Conservation (phyloP, 2,888 invertebrate genomes). For the Chalcis sispes region DNA sequence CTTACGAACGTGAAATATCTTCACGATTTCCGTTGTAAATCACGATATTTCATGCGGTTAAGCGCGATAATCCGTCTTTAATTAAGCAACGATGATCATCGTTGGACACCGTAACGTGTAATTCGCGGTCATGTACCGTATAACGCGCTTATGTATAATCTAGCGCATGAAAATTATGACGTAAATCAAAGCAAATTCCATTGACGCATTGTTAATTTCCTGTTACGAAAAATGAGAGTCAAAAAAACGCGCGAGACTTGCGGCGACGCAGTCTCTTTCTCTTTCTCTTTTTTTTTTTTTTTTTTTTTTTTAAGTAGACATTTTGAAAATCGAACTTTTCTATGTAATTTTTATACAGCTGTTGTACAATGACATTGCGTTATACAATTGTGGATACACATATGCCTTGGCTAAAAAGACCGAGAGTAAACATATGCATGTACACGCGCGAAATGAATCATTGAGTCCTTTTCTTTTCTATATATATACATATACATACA, state of each 20-base stretch:
- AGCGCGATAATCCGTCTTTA: slow-evolving; percentile 25
- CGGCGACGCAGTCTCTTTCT: background rate
- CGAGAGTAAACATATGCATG: too few relatives aligned
- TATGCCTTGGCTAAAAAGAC: too few relatives aligned
- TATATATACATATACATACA: too few relatives aligned
- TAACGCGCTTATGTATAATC: background rate
- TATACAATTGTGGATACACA: too few relatives aligned
- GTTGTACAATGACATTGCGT: too few relatives aligned
- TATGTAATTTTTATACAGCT: too few relatives aligned
- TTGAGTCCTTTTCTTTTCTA: slow-evolving; percentile 1
- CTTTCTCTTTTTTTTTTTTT: background rate
- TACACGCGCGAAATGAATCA: background rate
- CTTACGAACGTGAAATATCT: too few relatives aligned
- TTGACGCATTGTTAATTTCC: slow-evolving; percentile 32
- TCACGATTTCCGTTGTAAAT: too few relatives aligned
- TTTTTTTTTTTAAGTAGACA: slow-evolving; percentile 4
- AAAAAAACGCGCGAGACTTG: background rate
- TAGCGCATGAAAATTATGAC: slow-evolving; percentile 13
- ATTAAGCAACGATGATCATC: slow-evolving; percentile 20
- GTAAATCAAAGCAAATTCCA: slow-evolving; percentile 27
- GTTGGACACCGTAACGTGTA: background rate
- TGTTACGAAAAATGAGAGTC: background rate
- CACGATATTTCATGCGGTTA: background rate
- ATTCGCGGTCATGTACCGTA: background rate
- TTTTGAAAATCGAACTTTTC: too few relatives aligned